Evolutionary conservation across 2,113 vertebrate species (phyloP), one percentile per base, ranked within the genome.

Genomic region (Odobenus rosmarus): DNA sequence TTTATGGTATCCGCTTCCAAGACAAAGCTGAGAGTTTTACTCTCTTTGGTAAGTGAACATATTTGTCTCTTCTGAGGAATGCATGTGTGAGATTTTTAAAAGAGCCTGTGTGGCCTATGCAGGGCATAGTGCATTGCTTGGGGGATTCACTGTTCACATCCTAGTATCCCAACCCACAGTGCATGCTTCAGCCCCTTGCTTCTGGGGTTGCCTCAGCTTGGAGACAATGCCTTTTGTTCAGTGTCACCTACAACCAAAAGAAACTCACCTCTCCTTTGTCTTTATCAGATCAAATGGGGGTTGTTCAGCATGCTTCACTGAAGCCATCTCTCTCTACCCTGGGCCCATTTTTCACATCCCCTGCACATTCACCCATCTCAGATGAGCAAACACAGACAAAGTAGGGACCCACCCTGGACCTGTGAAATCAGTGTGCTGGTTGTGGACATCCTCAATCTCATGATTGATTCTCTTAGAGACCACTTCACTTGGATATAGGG

Each of bases 291-390:
- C 11, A 28, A 61, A 61, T 15, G 23, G 12, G 88, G 24, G n/a
- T 33, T 18, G 18, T 7, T 86, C 8, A 72, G 4, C 9, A 18
- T 33, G 24, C 3, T 21, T 4, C 9, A 46, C 3, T 3, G 51
- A 88, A 31, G 0, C 9, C 13, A 8, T 51, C 59, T 57, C 42
- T 62, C 51, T 80, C 61, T 71, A 21, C 3, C 19, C 5, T 55
- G 0, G 33, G 21, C 53, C 9, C 0, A 0, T n/a, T 39, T 53
- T 23, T 21, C 18, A 69, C 3, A 3, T 1, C 4, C 3, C 55
- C 5, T 9, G 11, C 33, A 59, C 5, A 46, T 6, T 39, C 24
- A 46, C 4, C 46, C 33, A 39, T 61, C 11, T 39, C 24, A 72
- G 36, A 55, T 80, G 23, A 51, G 21, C 61, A 87, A 82, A 82